Conservation (phyloP, 2,888 invertebrate genomes). For the Trachelus tabidus region DNA sequence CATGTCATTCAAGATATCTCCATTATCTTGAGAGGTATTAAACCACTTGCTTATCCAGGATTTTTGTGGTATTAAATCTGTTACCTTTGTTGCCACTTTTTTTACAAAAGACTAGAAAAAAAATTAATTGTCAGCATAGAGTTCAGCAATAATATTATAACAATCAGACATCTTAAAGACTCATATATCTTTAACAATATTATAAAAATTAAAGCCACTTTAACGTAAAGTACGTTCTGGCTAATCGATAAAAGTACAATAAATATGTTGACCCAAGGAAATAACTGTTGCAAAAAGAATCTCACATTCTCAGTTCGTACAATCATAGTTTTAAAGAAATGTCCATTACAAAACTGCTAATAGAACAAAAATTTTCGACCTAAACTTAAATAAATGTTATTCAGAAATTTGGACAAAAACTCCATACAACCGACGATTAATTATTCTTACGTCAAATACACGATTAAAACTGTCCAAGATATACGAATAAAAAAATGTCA, state of each 20-base stretch:
- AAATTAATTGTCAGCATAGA: slow-evolving; percentile 3
- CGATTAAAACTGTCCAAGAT: neutral
- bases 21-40: slow-evolving; percentile 54
- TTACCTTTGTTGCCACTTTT: slow-evolving; percentile 75
- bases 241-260: neutral
- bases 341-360: neutral
- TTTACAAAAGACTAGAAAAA: slow-evolving; percentile 75
- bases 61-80: slow-evolving; percentile 73
- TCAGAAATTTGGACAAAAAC: neutral
- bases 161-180: neutral
- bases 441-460: neutral
- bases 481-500: neutral
- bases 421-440: neutral
- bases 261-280: neutral
- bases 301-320: neutral
- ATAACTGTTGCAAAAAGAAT: neutral
- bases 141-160: neutral
- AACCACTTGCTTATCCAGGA: slow-evolving; percentile 66
- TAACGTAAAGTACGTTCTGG: neutral
- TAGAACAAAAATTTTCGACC: neutral
- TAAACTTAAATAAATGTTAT: neutral
- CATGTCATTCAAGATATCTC: slow-evolving; percentile 34
- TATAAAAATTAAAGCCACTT: neutral
- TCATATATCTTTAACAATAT: slow-evolving; percentile 6
- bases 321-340: neutral